Evolutionary conservation across 2,797 vertebrate species (phyloP), one percentile per base, ranked within the genome.

Genomic region (Diceros bicornis): DNA sequence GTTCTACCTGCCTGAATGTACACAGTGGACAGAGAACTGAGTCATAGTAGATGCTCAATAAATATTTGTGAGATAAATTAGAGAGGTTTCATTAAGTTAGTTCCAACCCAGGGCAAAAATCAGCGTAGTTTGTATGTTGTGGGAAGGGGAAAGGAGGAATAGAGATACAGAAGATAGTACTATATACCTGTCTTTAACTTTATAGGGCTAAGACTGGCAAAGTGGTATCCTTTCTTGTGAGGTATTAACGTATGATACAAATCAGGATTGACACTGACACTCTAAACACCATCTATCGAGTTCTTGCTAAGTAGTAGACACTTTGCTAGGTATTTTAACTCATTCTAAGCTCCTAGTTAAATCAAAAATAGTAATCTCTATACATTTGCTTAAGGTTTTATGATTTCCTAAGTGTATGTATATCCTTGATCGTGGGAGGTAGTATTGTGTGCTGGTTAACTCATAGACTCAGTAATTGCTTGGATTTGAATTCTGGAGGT

Each of bases 61-160:
- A 83, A 79, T 72, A 71, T 50, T 87, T 94, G 17, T 87, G 34
- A 96, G 82, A 92, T 84, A 71, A 83, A 89, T 52, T 78, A 72
- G 20, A 32, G 20, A 85, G 29, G 1, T 61, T 32, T 37, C 27
- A 10, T 75, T 16, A 37, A 57, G 7, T 86, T 83, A n/a, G 6
- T 7, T 81, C n/a, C 32, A 77, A 52, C 62, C 7, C 13, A 66
- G 27, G 16, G 1, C 16, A 41, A 55, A 81, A 84, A 72, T 64
- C 25, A 34, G 10, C 52, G 50, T 68, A 77, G 57, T 88, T 55
- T 86, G 4, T 7, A 4, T 55, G 20, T 41, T 29, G 25, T 13
- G 1, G 12, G 7, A 44, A 71, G 32, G 25, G 29, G 25, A 92
- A 85, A 41, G 0, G 1, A 44, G 2, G 57, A 75, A 41, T 13